A percentile compares a stretch with the other conserved stretches of the same genome.
phyloP scores from a whole-genome alignment of 2,888 invertebrate species.

The Sminthurides aquaticus region DNA sequence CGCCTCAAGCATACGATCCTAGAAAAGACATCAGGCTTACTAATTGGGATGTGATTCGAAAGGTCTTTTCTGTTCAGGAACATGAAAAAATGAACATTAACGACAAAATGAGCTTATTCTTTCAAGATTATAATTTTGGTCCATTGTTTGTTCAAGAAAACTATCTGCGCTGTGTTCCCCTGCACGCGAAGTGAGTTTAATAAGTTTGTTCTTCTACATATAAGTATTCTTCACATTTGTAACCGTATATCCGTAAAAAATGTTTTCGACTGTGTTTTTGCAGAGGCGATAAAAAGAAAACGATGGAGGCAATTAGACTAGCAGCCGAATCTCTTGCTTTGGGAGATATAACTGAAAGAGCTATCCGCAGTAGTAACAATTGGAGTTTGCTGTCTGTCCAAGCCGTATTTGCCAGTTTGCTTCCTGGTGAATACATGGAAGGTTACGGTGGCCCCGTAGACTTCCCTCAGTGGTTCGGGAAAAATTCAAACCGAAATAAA shows the following conservation, averaged over 20 bases:
- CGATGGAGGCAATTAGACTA: conserved; percentile 62
- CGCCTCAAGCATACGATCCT: conserved; percentile 25
- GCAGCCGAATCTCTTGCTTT: conserved; percentile 78
- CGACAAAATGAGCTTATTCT: conserved; percentile 86
- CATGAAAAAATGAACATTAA: conserved; percentile 68
- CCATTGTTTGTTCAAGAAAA: conserved; percentile 98
- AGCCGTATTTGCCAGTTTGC: conserved; percentile 82
- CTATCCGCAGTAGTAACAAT: conserved; percentile 60
- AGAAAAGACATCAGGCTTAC: conserved; percentile 50
- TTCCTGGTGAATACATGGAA: conserved; percentile 78
- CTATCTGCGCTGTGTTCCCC: conserved; percentile 74
- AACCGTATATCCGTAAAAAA: no score
- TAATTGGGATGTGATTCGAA: conserved; percentile 85
- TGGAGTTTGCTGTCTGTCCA: conserved; percentile 83
- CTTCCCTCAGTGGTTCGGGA: conserved; percentile 94
- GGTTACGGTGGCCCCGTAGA: conserved; percentile 74
- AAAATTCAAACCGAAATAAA: conserved; percentile 79
- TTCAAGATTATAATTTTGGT: conserved; percentile 92
- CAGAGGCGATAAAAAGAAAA: conserved; percentile 51
- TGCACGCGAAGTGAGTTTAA: conserved; percentile 58
- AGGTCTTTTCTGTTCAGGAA: conserved; percentile 75
- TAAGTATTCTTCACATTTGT: no score
- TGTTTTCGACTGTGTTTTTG: background rate
- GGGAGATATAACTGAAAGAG: conserved; percentile 76
- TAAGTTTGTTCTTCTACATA: background rate